Percentiles rank a stretch among this genome's conserved stretches.
These are phyloP conservation scores for Pluvialis apricaria DNA, from an alignment of 2,113 vertebrate species.

Conservation along the genomic window DNA sequence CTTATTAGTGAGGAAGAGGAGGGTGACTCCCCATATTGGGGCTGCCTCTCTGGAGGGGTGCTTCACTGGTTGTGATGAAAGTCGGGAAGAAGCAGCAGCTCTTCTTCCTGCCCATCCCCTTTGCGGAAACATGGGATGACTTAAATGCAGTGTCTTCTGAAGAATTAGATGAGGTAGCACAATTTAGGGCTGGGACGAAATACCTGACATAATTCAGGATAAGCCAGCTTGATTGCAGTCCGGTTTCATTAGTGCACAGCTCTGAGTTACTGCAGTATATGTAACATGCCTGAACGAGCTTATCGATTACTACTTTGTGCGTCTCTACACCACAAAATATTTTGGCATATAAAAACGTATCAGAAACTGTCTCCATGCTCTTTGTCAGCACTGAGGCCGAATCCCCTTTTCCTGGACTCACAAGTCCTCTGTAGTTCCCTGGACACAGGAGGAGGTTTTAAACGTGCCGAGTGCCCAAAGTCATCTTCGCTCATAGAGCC, in stretches of 20 bases:
- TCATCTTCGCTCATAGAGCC: accelerated
- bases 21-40: too few species aligned
- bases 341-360: neutral
- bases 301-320: neutral
- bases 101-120: neutral
- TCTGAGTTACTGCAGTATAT: neutral
- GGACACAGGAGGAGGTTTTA: neutral
- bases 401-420: neutral
- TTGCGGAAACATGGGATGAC: neutral
- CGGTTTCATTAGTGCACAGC: neutral
- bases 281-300: neutral
- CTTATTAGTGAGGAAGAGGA: neutral
- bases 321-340: neutral
- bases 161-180: neutral
- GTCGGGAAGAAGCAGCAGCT: neutral
- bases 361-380: accelerated
- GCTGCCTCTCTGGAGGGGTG: neutral
- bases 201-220: neutral
- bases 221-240: neutral
- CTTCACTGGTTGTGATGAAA: neutral
- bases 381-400: neutral
- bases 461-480: neutral
- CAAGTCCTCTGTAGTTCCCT: neutral
- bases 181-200: neutral
- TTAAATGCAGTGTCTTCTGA: neutral